Evolutionary conservation across 2,797 vertebrate species (phyloP).

Genomic region (Gymnothorax reevesii): DNA sequence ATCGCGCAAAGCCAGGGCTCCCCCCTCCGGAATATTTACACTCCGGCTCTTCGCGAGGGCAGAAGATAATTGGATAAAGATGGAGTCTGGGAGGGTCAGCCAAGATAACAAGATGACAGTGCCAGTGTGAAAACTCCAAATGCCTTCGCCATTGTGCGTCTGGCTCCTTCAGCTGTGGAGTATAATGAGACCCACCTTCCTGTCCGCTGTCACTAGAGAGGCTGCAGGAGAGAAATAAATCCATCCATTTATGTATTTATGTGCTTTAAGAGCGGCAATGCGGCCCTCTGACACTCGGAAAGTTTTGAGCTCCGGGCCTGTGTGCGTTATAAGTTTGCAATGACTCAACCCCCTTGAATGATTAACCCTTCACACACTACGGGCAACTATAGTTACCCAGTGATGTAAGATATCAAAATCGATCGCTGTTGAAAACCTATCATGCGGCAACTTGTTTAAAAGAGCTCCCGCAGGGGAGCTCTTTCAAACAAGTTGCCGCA

Average conservation of each 20-base stretch:
- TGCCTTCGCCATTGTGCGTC: slow-evolving; percentile 24
- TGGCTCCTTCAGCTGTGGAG: slow-evolving; percentile 21
- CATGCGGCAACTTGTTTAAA: no score
- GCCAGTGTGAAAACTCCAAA: slow-evolving; percentile 32
- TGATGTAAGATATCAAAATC: no score
- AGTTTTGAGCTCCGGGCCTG: background rate
- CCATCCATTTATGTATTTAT: slow-evolving; percentile 18
- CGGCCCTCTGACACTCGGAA: background rate
- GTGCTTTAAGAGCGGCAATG: background rate
- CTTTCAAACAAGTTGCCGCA: no score
- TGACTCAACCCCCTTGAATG: background rate
- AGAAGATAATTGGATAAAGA: slow-evolving; percentile 46
- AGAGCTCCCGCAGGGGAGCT: no score
- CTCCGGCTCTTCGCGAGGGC: slow-evolving; percentile 39
- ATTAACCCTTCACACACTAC: background rate
- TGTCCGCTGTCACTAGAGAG: slow-evolving; percentile 14
- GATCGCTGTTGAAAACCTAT: no score
- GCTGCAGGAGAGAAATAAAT: slow-evolving; percentile 27
- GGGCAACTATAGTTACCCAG: no score
- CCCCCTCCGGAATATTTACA: slow-evolving; percentile 52
- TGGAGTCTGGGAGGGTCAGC: slow-evolving; percentile 38
- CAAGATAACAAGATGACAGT: slow-evolving; percentile 38
- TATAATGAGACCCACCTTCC: slow-evolving; percentile 26
- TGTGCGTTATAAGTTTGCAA: slow-evolving; percentile 4
- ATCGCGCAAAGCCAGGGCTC: slow-evolving; percentile 42